Percentiles rank a stretch among this genome's conserved stretches.
Evolutionary conservation across 2,113 vertebrate species (phyloP).

Genomic region (Ictidomys tridecemlineatus): DNA sequence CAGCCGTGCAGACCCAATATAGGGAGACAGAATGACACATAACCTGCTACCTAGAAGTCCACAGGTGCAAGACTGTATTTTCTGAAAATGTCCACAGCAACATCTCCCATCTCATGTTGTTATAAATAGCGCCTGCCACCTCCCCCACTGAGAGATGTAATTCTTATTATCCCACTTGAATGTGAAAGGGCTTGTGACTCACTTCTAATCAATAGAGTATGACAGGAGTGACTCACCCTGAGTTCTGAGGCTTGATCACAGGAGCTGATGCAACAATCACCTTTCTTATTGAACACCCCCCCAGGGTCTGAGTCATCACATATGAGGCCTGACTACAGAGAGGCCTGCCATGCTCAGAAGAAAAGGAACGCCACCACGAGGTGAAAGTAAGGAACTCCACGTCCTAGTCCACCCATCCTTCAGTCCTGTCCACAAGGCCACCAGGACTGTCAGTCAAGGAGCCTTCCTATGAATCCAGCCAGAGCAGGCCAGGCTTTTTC

Average conservation of each 20-base stretch:
- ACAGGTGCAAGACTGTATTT: not conserved
- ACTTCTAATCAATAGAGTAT: constrained; percentile 33
- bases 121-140: not conserved
- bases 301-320: not conserved
- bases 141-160: not conserved
- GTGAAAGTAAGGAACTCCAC: not conserved
- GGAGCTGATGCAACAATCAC: not conserved
- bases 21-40: not conserved
- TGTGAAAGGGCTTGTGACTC: constrained; percentile 40
- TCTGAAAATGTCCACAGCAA: not conserved
- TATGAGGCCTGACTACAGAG: not conserved
- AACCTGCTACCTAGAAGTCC: not conserved
- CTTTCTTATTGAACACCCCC: not conserved
- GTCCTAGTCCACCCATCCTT: too few relatives aligned
- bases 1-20: not conserved
- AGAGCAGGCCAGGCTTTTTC: not conserved
- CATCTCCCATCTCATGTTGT: not conserved
- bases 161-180: not conserved
- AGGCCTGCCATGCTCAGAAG: not conserved
- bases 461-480: not conserved
- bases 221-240: not conserved
- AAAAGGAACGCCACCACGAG: not conserved
- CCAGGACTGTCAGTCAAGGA: not conserved
- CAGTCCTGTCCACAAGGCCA: not conserved
- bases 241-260: not conserved